These are phyloP conservation scores for Oryctes rhinoceros DNA, from an alignment of 1,140 invertebrate genomes.

Conservation along the genomic window DNA sequence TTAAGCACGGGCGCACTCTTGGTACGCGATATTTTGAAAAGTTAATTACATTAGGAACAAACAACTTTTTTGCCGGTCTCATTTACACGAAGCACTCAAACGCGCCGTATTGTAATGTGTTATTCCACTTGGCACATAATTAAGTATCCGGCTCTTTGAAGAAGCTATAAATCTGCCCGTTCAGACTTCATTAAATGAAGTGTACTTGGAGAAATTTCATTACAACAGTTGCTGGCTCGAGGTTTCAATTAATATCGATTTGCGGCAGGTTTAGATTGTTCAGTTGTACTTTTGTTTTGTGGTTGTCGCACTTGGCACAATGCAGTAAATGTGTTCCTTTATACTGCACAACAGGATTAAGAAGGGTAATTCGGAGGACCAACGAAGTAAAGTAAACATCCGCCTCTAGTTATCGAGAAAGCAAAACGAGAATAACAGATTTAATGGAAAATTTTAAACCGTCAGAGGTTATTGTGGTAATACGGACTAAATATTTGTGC, in stretches of 20 bases:
- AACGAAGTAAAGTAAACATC: not conserved
- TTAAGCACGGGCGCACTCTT: not conserved
- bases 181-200: conserved; percentile 45
- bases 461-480: not conserved
- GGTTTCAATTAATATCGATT: conserved; percentile 50
- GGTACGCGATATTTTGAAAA: conserved; percentile 27
- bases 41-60: conserved; percentile 35
- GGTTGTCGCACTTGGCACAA: conserved; percentile 13
- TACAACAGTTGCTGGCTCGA: conserved; percentile 47
- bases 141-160: conserved; percentile 47
- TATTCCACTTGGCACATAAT: conserved; percentile 45
- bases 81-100: conserved; percentile 22
- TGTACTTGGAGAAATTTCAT: conserved; percentile 47
- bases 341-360: not conserved
- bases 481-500: not conserved
- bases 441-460: not conserved
- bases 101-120: conserved; percentile 40
- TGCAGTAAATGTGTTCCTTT: conserved; percentile 3
- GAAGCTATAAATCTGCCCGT: conserved; percentile 46
- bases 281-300: conserved; percentile 43
- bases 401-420: not conserved
- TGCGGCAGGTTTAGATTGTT: conserved; percentile 40
- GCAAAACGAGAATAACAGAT: not conserved
- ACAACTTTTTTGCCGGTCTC: conserved; percentile 19
- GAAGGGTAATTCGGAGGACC: not conserved